These are phyloP conservation scores for Cottus gobio DNA, from an alignment of 2,113 vertebrate genomes.

Conservation along the genomic window DNA sequence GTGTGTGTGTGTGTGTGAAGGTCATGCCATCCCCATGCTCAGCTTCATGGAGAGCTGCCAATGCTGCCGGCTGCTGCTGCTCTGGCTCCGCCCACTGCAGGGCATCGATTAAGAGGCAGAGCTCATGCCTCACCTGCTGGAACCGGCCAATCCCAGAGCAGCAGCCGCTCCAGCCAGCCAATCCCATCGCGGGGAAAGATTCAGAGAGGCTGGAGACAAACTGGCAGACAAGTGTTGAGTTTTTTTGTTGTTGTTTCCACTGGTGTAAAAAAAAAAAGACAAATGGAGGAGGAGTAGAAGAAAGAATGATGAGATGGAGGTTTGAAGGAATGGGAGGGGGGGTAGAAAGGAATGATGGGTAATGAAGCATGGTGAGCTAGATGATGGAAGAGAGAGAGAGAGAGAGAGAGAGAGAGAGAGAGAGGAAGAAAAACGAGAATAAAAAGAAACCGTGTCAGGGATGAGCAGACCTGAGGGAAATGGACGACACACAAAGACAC, in stretches of 20 bases:
- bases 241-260: slow-evolving; percentile 1
- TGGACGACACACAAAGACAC: neutral
- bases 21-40: slow-evolving; percentile 68
- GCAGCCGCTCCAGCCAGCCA: slow-evolving; percentile 57
- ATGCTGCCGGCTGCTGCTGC: slow-evolving; percentile 61
- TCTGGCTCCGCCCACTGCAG: slow-evolving; percentile 56
- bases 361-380: slow-evolving; percentile 54
- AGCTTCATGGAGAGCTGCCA: slow-evolving; percentile 70
- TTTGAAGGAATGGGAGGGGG: neutral
- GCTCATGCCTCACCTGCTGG: slow-evolving; percentile 72
- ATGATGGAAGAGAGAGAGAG: slow-evolving; percentile 48
- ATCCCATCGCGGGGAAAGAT: slow-evolving; percentile 52
- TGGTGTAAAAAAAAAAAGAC: slow-evolving; percentile 21
- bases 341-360: neutral
- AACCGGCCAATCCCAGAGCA: slow-evolving; percentile 68
- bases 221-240: slow-evolving; percentile 55
- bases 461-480: slow-evolving; percentile 29
- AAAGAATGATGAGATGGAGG: slow-evolving; percentile 43
- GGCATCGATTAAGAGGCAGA: slow-evolving; percentile 76
- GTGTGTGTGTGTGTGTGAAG: slow-evolving; percentile 58
- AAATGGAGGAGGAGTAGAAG: slow-evolving; percentile 34
- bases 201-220: slow-evolving; percentile 75
- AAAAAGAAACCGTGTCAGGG: slow-evolving; percentile 32
- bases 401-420: slow-evolving; percentile 38
- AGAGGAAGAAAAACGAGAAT: slow-evolving; percentile 17